Base-by-base conservation (phyloP, 2,888 invertebrate genomes). In the Bombylius discolor region DNA sequence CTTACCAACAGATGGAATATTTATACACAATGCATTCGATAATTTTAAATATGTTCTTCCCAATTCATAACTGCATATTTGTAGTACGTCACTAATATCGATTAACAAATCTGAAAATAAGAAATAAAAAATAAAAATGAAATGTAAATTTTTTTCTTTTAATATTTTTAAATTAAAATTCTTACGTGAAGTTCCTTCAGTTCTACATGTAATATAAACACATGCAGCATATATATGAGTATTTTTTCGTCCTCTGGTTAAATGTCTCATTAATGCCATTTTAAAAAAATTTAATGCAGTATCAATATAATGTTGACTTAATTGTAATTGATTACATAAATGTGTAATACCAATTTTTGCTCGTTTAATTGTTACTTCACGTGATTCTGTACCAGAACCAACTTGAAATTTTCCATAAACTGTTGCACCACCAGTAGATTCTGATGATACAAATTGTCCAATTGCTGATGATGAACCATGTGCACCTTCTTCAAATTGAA, bases 31-130 rank as follows among this genome's bases (percentile, higher is more conserved):
- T 42, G 90, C 89, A 68, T 90, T 83, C 0, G 95, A 88, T 55
- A 99, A 77, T 67, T 87, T 85, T 64, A 94, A 80, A 70, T 96
- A 96, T 0, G 95, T 94, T 56, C 92, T 82, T 52, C 98, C 98
- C 45, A 99, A 77, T 73, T 92, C 92, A 71, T 93, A 97, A 55
- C 98, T 95, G 76, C 95, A 95, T 64, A 96, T 92, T 78, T 96
- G 88, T 39, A 95, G 81, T n/a, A 94, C 87, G 77, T 98, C 98
- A 75, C 96, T 96, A 62, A 98, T 94, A 72, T 99, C 98, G 67
- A 99, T 89, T 53, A 98, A 78, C 72, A 98, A 81, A 82, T 96
- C 89, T 91, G 70, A 58, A 65, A 64, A 44, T 39, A 54, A n/a
- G n/a, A n/a, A n/a, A n/a, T n/a, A n/a, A n/a, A n/a, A n/a, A n/a